A percentile compares a stretch with the other conserved stretches of the same genome.
phyloP scores from a whole-genome alignment of 1,140 invertebrate genomes.

The Hycleus phaleratus region DNA sequence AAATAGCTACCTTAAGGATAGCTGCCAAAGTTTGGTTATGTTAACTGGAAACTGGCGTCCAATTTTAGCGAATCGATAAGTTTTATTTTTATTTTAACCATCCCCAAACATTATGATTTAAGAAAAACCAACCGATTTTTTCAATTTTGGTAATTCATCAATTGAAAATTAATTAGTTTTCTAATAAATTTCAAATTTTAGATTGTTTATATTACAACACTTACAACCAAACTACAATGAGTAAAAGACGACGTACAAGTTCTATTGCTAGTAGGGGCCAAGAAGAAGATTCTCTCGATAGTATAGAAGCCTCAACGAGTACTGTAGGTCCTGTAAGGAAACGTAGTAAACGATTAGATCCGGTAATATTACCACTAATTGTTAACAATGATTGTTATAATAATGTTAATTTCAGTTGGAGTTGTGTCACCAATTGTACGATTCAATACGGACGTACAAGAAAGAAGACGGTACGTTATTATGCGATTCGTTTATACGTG shows the following conservation, averaged over 20 bases:
- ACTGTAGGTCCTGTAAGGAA: constrained; percentile 31
- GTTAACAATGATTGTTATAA: not conserved
- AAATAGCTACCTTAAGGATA: not conserved
- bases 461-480: constrained; percentile 84
- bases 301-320: constrained; percentile 35
- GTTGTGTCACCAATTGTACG: constrained; percentile 87
- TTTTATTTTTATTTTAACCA: too few species aligned
- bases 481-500: constrained; percentile 91
- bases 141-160: too few species aligned
- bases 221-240: constrained; percentile 25
- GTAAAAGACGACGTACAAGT: constrained; percentile 44
- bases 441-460: constrained; percentile 82
- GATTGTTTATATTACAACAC: too few species aligned
- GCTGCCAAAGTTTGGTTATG: not conserved
- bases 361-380: constrained; percentile 26
- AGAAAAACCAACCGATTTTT: too few species aligned
- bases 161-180: too few species aligned
- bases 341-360: constrained; percentile 37
- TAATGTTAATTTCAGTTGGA: constrained; percentile 55
- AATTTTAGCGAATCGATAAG: too few species aligned
- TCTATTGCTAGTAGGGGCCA: constrained; percentile 60
- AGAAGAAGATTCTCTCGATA: constrained; percentile 45
- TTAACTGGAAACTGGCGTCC: not conserved
- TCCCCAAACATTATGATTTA: too few species aligned
- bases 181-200: too few species aligned